Evolutionary conservation across 30 jellyfish, hydroid and myxozoan species (phyloP), one percentile per base, ranked within the genome.

Genomic region (Aurelia sp.): DNA sequence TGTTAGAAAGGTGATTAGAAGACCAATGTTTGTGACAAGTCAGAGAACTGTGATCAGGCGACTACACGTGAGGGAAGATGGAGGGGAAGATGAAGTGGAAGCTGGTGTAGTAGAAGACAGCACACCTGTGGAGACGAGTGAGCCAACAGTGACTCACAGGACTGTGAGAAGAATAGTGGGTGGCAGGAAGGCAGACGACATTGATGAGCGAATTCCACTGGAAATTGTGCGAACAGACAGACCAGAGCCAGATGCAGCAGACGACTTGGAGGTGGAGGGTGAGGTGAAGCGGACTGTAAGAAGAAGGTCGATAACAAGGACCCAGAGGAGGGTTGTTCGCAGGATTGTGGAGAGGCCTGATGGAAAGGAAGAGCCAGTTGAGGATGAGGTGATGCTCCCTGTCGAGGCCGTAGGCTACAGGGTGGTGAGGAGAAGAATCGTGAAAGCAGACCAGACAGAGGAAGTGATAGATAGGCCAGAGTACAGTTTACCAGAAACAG

Each of bases 321-420:
- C 82, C 59, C 97, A 89, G 74, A 66, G 80, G 64, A 71, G 90
- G 66, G 95, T 89, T 76, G 90, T 89, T 18, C 87, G 97, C 63
- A 51, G 97, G 44, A 69, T 80, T 10, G 86, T 89, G 3, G 86
- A 74, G 62, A 82, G 84, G 52, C 23, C 41, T 52, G 84, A 68
- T 17, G 91, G 84, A 17, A 58, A 41, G 35, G 76, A 41, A 35
- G 84, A 71, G 53, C 71, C 76, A 21, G 67, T 71, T 48, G 91
- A 81, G 65, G 91, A 81, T 30, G 91, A 68, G 61, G 75, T 66
- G 44, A n/a, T 66, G 83, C 76, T 66, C 17, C 82, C 83, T 31
- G 90, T 81, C 40, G 90, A 81, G 69, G 84, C 66, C 22, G 76
- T 66, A 10, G 84, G 84, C 47, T 52, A 66, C 84, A 66, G 82